These are phyloP conservation scores for Hyposoter dolosus DNA, from an alignment of 2,888 invertebrate genomes.

Conservation along the genomic window DNA sequence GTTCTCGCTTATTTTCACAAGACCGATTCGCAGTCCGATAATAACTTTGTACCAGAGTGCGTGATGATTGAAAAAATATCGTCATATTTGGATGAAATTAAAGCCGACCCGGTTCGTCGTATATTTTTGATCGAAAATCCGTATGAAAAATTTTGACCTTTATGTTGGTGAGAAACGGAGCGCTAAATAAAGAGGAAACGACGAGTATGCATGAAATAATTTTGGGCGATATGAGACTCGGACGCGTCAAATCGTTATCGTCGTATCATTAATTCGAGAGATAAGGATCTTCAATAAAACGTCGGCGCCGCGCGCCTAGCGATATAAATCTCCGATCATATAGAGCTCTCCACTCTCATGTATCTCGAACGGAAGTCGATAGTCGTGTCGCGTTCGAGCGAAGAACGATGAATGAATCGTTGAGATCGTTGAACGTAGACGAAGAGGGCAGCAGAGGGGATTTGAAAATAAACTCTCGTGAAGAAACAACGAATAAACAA, in stretches of 20 bases:
- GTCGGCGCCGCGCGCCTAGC: not conserved
- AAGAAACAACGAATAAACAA: not conserved
- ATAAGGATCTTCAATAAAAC: constrained; percentile 50
- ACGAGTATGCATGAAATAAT: not conserved
- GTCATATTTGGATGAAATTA: not conserved
- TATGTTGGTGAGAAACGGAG: not conserved
- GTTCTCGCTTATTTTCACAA: not conserved
- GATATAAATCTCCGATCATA: constrained; percentile 19
- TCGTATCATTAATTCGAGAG: constrained; percentile 33
- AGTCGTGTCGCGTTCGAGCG: constrained; percentile 25
- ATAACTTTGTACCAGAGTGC: not conserved
- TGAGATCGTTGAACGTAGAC: constrained; percentile 24
- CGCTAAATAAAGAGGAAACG: not conserved
- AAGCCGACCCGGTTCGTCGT: not conserved
- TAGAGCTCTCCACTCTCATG: constrained; percentile 1
- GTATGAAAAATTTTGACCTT: not conserved
- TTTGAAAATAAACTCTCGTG: constrained; percentile 14
- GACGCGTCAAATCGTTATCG: constrained; percentile 42
- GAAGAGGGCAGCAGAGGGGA: not conserved
- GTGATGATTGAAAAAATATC: not conserved
- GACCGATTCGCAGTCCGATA: not conserved
- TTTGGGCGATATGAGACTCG: not conserved
- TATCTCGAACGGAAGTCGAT: constrained; percentile 51
- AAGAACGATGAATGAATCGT: constrained; percentile 46
- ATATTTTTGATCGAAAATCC: not conserved